These are phyloP conservation scores for Chascanopsetta lugubris DNA, from an alignment of 2,113 vertebrate species.

Conservation along the genomic window DNA sequence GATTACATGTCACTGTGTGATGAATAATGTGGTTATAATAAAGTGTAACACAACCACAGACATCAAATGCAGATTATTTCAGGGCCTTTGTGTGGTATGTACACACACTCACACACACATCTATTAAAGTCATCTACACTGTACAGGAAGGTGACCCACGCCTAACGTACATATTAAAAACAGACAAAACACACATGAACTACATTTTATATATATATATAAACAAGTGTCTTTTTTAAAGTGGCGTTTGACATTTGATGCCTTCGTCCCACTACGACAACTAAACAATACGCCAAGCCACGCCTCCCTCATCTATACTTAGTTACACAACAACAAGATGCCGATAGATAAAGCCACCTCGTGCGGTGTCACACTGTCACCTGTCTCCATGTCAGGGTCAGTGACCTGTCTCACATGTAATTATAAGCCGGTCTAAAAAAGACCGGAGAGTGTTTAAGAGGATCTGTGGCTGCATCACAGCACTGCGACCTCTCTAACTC, in stretches of 20 bases:
- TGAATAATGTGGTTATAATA: conserved; percentile 16
- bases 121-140: no score
- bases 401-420: conserved; percentile 24
- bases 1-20: conserved; percentile 12
- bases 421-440: conserved; percentile 52
- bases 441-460: conserved; percentile 48
- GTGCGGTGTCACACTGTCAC: conserved; percentile 23
- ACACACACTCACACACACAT: background rate
- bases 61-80: background rate
- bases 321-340: background rate
- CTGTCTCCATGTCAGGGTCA: conserved; percentile 42
- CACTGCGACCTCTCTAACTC: conserved; percentile 14
- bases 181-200: background rate
- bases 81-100: background rate
- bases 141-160: no score
- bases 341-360: conserved; percentile 22
- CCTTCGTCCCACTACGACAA: background rate
- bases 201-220: background rate
- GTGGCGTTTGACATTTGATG: conserved; percentile 24
- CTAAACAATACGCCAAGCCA: background rate
- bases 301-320: background rate
- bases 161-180: no score
- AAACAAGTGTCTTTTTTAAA: background rate
- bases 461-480: conserved; percentile 48
- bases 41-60: background rate